A percentile compares a stretch with the other conserved stretches of the same genome.
Conservation (phyloP, 2,888 invertebrate genomes). For the Philaethria dido region DNA sequence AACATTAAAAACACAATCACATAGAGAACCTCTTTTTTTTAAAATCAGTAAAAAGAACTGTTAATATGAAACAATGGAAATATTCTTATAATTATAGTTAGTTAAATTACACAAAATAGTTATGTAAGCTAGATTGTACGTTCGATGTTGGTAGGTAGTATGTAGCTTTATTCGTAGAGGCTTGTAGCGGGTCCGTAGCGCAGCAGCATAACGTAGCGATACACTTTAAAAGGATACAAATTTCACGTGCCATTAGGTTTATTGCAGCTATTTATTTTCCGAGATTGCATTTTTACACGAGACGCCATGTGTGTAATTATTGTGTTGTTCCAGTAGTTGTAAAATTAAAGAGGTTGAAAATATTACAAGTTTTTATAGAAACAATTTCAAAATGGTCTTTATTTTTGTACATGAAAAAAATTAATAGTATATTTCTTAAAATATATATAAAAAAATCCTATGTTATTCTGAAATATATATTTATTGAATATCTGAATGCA, state of each 20-base stretch:
- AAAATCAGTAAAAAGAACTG: no score
- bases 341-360: not conserved
- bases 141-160: not conserved
- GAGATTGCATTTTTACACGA: conserved; percentile 41
- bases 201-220: conserved; percentile 38
- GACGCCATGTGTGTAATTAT: conserved; percentile 31
- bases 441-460: no score
- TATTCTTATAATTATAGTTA: not conserved
- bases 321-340: conserved; percentile 7
- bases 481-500: no score
- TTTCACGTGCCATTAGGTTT: conserved; percentile 44
- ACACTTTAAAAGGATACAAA: conserved; percentile 44
- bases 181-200: conserved; percentile 31
- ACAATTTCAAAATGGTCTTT: not conserved
- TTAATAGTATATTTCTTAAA: no score
- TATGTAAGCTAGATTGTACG: not conserved
- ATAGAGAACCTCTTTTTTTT: no score
- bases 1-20: no score
- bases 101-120: not conserved
- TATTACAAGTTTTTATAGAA: not conserved
- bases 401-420: not conserved
- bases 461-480: no score
- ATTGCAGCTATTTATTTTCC: conserved; percentile 43
- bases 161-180: conserved; percentile 30
- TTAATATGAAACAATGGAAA: not conserved